Percentiles rank a stretch among this genome's conserved stretches.
These are phyloP conservation scores for Drosophila setosimentum DNA, from an alignment of 2,888 invertebrate genomes.

Conservation along the genomic window DNA sequence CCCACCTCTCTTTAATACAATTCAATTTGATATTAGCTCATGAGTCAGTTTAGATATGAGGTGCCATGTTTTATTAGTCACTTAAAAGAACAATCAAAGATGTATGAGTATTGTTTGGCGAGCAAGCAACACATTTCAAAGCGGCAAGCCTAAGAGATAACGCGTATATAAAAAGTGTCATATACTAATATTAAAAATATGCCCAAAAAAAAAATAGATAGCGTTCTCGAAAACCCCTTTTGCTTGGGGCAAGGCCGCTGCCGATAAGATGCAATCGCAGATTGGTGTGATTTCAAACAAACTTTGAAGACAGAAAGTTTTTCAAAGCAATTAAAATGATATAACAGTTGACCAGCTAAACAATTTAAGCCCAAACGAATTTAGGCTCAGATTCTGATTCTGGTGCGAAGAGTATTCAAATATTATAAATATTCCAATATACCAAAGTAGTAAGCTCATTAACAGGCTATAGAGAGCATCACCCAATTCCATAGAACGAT, in stretches of 20 bases:
- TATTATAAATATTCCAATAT: too few relatives aligned
- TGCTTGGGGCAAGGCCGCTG: background rate
- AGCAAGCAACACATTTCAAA: background rate
- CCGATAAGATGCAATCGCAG: background rate
- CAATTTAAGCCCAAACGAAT: background rate
- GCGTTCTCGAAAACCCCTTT: background rate
- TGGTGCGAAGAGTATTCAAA: too few relatives aligned
- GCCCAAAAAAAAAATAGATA: background rate
- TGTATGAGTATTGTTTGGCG: background rate
- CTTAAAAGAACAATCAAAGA: background rate
- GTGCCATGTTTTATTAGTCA: slow-evolving; percentile 2
- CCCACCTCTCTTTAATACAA: background rate
- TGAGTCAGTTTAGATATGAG: slow-evolving; percentile 30
- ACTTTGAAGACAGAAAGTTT: background rate
- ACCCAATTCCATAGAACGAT: background rate
- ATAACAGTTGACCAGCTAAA: background rate
- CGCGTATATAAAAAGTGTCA: background rate
- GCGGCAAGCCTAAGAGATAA: background rate
- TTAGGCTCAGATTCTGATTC: background rate
- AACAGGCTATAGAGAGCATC: background rate
- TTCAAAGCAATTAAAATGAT: too few relatives aligned
- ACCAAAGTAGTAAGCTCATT: too few relatives aligned
- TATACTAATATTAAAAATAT: background rate
- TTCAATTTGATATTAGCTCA: slow-evolving; percentile 14
- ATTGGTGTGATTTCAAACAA: background rate